Base-by-base conservation (phyloP, 2,797 vertebrate species). In the Oophaga sylvatica region DNA sequence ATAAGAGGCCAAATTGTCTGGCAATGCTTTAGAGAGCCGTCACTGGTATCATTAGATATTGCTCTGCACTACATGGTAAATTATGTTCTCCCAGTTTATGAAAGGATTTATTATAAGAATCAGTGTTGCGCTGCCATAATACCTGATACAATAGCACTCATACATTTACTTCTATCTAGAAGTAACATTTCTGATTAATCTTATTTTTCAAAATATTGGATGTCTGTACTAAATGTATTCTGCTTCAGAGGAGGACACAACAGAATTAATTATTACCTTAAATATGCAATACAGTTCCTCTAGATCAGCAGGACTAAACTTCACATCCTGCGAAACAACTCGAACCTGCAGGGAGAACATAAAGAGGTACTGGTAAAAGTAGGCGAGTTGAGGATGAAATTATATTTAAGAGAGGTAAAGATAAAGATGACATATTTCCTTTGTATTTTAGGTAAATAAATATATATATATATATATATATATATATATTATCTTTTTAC, bases 251-350 rank as follows among this genome's bases (percentile, higher is more conserved):
- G 8, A 53, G 60, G 19, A 62, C 17, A 62, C 0, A 35, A 16
- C 15, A 7, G 29, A 31, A 70, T 1, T 3, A 5, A 31, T 31
- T 12, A 35, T 35, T 15, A 99, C 98, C 97, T 99, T 99, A 94
- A 99, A 99, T 90, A 99, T 93, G 84, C 96, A 92, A 90, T 97
- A 99, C 87, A 99, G 96, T 83, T 97, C 96, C 75, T 99, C 97
- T 88, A 99, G 94, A 88, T 99, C 96, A 76, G 92, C 92, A 68
- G 93, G 88, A 83, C 90, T 96, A 89, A 99, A 96, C 91, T 94
- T 94, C 87, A 98, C 97, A 87, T 99, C 98, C 91, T 99, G 97
- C 82, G 97, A 97, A 82, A 99, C 96, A 88, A 99, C 97, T 67
- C 98, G 96, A 41, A 99, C 93, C 98, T 99, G 91, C 90, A 87